These are phyloP conservation scores for Tringa solitaria DNA, from an alignment of 2,113 vertebrate species.

Conservation along the genomic window DNA sequence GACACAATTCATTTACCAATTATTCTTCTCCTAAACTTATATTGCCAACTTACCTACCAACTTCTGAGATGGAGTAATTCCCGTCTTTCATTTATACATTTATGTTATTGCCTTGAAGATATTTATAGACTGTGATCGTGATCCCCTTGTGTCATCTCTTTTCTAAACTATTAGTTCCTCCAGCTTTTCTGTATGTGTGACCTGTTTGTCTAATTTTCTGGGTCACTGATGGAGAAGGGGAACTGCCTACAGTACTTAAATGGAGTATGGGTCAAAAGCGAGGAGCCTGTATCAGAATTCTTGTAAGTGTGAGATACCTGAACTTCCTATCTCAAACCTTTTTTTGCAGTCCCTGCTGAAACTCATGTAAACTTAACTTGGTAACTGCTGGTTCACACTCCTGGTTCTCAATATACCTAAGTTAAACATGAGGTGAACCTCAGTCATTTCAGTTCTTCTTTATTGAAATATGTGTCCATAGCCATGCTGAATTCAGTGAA, in stretches of 20 bases:
- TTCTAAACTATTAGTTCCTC: conserved; percentile 1
- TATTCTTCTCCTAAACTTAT: background rate
- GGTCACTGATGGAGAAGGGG: background rate
- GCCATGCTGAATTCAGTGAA: background rate
- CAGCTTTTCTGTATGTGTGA: background rate
- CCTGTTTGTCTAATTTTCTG: conserved; percentile 16
- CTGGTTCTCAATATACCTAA: background rate
- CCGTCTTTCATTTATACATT: conserved; percentile 29
- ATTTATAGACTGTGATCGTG: background rate
- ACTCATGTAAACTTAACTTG: background rate
- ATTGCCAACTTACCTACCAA: background rate
- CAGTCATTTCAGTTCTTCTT: background rate
- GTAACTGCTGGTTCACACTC: background rate
- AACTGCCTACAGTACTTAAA: background rate
- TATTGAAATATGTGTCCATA: background rate
- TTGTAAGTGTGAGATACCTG: background rate
- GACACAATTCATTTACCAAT: background rate
- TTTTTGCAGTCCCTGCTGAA: background rate
- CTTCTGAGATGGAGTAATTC: conserved; percentile 1
- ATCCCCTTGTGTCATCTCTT: background rate
- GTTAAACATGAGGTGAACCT: background rate
- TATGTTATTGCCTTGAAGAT: conserved; percentile 12
- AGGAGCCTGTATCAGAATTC: background rate
- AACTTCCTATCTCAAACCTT: background rate
- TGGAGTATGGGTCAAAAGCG: background rate